Evolutionary conservation across 1,140 invertebrate genomes (phyloP), one percentile per base, ranked within the genome.

Genomic region (Venustaconcha ellipsiformis): DNA sequence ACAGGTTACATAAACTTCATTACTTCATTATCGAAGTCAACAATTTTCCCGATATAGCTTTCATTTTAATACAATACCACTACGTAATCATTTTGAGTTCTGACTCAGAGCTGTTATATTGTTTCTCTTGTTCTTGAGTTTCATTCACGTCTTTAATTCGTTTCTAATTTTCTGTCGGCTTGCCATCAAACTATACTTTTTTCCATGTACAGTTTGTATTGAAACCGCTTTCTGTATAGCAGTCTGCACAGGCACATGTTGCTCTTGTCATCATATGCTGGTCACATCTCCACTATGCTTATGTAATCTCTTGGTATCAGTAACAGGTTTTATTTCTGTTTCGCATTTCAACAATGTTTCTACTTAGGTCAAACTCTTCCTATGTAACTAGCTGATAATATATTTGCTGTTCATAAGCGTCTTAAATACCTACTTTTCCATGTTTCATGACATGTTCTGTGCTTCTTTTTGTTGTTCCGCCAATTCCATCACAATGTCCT

Each of bases 361-460:
- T 70, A 26, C 4, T 60, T 60, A 12, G 6, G 20, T 70, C 6
- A 70, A 60, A 70, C 17, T 11, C 68, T 59, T 59, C 58, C 48
- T 12, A 0, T 13, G 58, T 59, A 26, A 70, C n/a, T 26, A 26
- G 58, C 23, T 70, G 57, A 57, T 60, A 70, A 2, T n/a, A 2
- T 20, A 17, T 65, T 2, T 65, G 3, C 14, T 65, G 14, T n/a
- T n/a, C 64, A n/a, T 66, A 2, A 1, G 26, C 1, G 68, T 70
- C 68, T 14, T 70, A 57, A 70, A 70, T 70, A 14, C 62, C 37
- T 57, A 8, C 68, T 70, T 58, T 70, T 4, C 68, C 68, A 37
- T 70, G 68, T 62, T 70, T 70, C 0, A 70, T 70, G 11, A 58
- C 57, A 70, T 70, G 59, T 6, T 72, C 62, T 17, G 60, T 48